Evolutionary conservation across 2,888 invertebrate genomes (phyloP), one percentile per base, ranked within the genome.

Genomic region (Spodoptera exigua): DNA sequence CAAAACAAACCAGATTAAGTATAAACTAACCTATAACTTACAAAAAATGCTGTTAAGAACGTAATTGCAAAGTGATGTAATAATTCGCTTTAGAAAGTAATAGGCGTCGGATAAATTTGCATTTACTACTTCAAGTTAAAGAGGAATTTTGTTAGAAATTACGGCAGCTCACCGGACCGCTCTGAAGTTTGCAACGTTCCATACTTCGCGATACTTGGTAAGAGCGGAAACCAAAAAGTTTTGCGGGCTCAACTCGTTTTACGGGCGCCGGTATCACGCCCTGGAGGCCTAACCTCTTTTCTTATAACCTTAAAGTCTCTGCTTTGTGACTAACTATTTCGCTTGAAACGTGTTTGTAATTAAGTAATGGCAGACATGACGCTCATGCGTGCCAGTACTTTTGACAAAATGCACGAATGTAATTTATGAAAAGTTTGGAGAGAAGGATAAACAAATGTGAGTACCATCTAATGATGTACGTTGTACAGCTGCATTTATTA

Each of bases 211-310:
- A 85, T 79, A 82, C 65, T 67, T 36, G 12, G 49, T 79, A 80
- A 82, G 79, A 81, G 82, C 78, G 80, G 70, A 78, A 83, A 78
- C 79, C 80, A 78, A 78, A 79, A 90, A 90, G 82, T 91, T 91
- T 84, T 71, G 74, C 80, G 68, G 78, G 76, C 81, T 78, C 82
- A 80, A 86, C 87, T 88, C 89, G 85, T 88, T 89, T 88, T 80
- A 83, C 79, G 77, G 84, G 76, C 70, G 69, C 76, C 69, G 79
- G 78, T 86, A 90, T 86, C 80, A 83, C 84, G 75, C 90, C 90
- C 89, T 67, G 66, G 90, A 88, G 90, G 83, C 84, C 86, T 83
- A 84, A 79, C 83, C 85, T 86, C 83, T 80, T 83, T 85, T 80
- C 83, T 82, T 83, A 76, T 72, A 74, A 65, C 77, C 78, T 80